A percentile compares a stretch with the other conserved stretches of the same genome.
phyloP scores from a whole-genome alignment of 2,888 invertebrate genomes.

The Amiota minor region DNA sequence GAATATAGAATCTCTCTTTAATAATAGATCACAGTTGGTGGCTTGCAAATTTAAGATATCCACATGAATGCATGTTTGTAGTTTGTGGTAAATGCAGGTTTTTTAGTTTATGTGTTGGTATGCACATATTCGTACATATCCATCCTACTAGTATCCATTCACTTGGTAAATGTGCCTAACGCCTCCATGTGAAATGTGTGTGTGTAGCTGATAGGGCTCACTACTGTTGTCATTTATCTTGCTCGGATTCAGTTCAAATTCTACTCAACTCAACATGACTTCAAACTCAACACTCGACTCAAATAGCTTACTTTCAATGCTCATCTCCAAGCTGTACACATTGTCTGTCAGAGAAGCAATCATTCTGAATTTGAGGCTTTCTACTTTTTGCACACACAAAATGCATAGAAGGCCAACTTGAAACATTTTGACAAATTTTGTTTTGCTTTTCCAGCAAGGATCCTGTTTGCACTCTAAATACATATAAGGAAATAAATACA shows the following conservation, averaged over 20 bases:
- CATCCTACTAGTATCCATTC: no score
- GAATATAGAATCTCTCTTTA: background rate
- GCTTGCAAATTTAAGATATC: background rate
- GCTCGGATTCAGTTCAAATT: no score
- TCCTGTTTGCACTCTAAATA: background rate
- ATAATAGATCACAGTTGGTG: background rate
- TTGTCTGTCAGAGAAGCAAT: background rate
- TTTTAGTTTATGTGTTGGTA: background rate
- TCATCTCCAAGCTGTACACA: background rate
- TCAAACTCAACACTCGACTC: background rate
- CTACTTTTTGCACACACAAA: background rate
- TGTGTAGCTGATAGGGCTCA: constrained; percentile 63
- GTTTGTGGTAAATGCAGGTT: background rate
- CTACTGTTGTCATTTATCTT: constrained; percentile 66
- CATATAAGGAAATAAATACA: no score
- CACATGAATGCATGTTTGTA: background rate
- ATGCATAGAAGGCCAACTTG: no score
- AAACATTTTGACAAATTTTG: constrained; percentile 12
- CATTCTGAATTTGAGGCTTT: background rate
- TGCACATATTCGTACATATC: no score
- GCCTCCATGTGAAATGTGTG: constrained; percentile 32
- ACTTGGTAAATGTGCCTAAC: constrained; percentile 12
- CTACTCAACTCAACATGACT: background rate
- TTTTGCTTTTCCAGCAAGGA: background rate
- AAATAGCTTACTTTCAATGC: background rate